Evolutionary conservation across 2,113 vertebrate genomes (phyloP), one percentile per base, ranked within the genome.

Genomic region (Catharus bicknelli): DNA sequence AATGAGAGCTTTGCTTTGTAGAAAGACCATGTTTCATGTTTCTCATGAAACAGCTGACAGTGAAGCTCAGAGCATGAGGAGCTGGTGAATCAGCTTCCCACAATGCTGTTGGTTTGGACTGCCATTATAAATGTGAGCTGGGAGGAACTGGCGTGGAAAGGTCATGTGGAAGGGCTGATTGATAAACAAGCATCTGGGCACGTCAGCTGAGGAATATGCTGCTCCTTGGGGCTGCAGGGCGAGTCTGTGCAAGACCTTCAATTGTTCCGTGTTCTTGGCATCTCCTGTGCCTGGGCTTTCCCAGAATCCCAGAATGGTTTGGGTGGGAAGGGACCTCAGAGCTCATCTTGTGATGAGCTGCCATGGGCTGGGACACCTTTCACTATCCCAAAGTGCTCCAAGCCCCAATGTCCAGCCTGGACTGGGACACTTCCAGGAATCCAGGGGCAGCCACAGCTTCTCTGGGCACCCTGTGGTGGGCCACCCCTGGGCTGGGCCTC

Each of bases 231-330:
- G 29, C 45, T 68, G 20, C 72, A 19, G 53, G 25, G 29, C 22
- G 3, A 29, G 26, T 14, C 17, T 9, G 10, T 23, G 32, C 53
- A 42, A 47, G 62, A 9, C 17, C 40, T 83, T 38, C 29, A 36
- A 14, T 32, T 0, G 0, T 63, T 67, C 38, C 0, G 0, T 42
- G 26, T 25, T 74, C 53, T 17, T 90, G 66, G 16, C 17, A 20
- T 14, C 2, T 1, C 12, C 6, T 30, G 5, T 45, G 26, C 42
- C 45, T 83, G 15, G 32, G 42, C 22, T 93, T 43, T 67, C 77
- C 25, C 16, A 54, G 54, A 53, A 40, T 30, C 45, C 23, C 38
- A 47, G 27, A 25, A 32, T 13, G 16, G n/a, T 29, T 67, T 81
- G 38, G 38, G 26, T 38, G 4, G 38, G 45, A n/a, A 53, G 27